phyloP scores from a whole-genome alignment of 2,797 vertebrate genomes.

The Hyperoplus lanceolatus region DNA sequence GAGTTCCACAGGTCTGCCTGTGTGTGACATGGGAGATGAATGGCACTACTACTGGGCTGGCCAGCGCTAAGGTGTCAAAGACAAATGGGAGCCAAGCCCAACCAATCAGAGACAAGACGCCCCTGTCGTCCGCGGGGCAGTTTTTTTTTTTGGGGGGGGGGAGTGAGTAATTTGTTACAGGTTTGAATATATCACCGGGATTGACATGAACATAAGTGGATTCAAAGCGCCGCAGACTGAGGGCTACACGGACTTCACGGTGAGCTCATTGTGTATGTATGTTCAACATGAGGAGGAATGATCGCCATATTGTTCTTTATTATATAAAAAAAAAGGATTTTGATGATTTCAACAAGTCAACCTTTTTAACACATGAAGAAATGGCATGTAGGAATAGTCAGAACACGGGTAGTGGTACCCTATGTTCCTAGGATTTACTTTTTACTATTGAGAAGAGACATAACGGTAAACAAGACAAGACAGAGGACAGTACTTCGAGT shows the following conservation, averaged over 20 bases:
- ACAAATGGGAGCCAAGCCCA: conserved; percentile 80
- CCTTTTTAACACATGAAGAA: conserved; percentile 22
- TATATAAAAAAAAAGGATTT: conserved; percentile 29
- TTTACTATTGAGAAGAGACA: too few species aligned
- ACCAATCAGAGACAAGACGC: conserved; percentile 73
- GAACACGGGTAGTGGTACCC: not conserved
- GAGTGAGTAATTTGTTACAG: conserved; percentile 76
- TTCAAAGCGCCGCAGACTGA: conserved; percentile 53
- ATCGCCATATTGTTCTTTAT: not conserved
- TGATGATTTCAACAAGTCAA: conserved; percentile 37
- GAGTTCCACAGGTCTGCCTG: conserved; percentile 56
- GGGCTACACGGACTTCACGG: conserved; percentile 32
- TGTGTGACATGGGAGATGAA: conserved; percentile 81
- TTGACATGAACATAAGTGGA: conserved; percentile 69
- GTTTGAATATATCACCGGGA: conserved; percentile 76
- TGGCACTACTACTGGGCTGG: conserved; percentile 53
- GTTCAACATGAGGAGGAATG: conserved; percentile 26
- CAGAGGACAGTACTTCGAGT: too few species aligned
- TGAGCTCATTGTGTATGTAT: conserved; percentile 59
- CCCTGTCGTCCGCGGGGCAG: conserved; percentile 53
- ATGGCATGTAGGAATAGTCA: not conserved
- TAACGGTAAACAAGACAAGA: too few species aligned
- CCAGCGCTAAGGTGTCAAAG: conserved; percentile 73
- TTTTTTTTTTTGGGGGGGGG: conserved; percentile 5
- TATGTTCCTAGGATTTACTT: conserved; percentile 13